Base-by-base conservation (phyloP, 2,888 invertebrate species). In the Pegoplata infirma region DNA sequence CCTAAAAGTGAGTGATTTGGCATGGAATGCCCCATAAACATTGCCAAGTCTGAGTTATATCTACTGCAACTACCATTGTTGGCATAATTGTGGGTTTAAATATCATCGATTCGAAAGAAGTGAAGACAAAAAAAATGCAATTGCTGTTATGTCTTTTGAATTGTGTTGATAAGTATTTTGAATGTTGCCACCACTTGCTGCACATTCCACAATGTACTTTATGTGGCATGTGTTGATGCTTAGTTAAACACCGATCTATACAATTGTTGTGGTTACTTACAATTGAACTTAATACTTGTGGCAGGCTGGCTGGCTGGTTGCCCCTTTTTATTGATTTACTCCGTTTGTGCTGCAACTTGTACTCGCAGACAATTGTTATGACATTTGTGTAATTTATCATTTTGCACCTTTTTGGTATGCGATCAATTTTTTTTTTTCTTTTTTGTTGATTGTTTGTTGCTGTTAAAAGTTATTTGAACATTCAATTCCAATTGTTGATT, bases 381-480 rank as follows among this genome's bases (percentile, higher is more conserved):
- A 80, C 78, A 69, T 79, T 80, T 80, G 56, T 69, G 72, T 73
- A 68, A 81, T 80, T 81, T 77, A 81, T 79, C 77, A 80, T 81
- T 81, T 80, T 79, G 79, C 79, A 79, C 79, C 79, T 79, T 79
- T 79, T 75, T 74, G 74, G 71, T 61, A 71, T 75, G 69, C 66
- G 76, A 64, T 51, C 63, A 61, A 55, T 61, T 64, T 76, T 63
- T 17, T 16, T 59, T 10, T 23, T n/a, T n/a, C n/a, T n/a, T n/a
- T n/a, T n/a, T n/a, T n/a, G n/a, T n/a, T n/a, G n/a, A n/a, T n/a
- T n/a, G n/a, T n/a, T n/a, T n/a, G n/a, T n/a, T n/a, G n/a, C n/a
- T 66, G n/a, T 53, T 64, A 19, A 23, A 58, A 64, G 58, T 66
- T 63, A 55, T 53, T 71, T 28, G 3, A 61, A 59, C 46, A 55